phyloP scores from a whole-genome alignment of 1,140 invertebrate species.

The Anastrepha obliqua region DNA sequence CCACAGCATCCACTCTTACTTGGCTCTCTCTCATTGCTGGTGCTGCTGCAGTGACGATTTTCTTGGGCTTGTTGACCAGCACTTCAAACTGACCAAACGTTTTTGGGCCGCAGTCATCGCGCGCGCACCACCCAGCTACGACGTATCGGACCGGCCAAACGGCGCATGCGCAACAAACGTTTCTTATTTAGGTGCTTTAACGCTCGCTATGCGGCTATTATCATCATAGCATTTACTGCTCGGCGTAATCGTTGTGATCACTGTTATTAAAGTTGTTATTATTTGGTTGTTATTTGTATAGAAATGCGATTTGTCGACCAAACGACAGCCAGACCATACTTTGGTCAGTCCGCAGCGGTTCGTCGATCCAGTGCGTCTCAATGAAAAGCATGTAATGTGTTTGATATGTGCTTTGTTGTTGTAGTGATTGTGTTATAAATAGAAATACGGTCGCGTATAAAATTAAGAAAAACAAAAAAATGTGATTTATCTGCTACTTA shows the following conservation, averaged over 20 bases:
- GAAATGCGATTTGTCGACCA: conserved; percentile 12
- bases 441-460: neutral
- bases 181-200: neutral
- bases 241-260: conserved; percentile 1
- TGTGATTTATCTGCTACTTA: neutral
- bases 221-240: neutral
- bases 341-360: neutral
- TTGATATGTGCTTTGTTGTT: neutral
- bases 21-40: neutral
- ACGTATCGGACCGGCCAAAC: conserved; percentile 6
- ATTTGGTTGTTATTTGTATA: conserved; percentile 17
- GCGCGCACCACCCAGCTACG: conserved; percentile 5
- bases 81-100: neutral
- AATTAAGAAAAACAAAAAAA: conserved; percentile 10
- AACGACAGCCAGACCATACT: neutral
- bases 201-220: conserved; percentile 8
- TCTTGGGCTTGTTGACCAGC: neutral
- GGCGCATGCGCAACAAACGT: conserved; percentile 5
- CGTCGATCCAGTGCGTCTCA: neutral
- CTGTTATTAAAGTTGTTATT: conserved; percentile 48
- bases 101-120: conserved; percentile 29
- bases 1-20: neutral
- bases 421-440: conserved; percentile 5
- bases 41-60: neutral
- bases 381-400: conserved; percentile 7